Evolutionary conservation across 2,797 vertebrate species (phyloP).

Genomic region (Gymnoscopelus microlampas): DNA sequence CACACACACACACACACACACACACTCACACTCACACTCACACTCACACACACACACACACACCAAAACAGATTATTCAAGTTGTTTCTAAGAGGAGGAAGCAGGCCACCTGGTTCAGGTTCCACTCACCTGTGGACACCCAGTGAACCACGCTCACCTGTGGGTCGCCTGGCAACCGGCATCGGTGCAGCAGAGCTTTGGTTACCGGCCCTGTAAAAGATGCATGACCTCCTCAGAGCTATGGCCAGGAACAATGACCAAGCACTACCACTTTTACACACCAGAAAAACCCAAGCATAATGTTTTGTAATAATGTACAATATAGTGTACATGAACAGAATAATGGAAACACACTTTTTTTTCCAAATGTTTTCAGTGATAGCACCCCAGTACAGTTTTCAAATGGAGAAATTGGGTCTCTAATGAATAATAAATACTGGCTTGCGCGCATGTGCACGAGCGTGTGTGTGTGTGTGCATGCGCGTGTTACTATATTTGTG

Average conservation of each 20-base stretch:
- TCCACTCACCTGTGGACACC: slow-evolving; percentile 30
- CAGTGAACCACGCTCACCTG: slow-evolving; percentile 48
- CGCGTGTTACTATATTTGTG: too few relatives aligned
- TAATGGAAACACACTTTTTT: too few relatives aligned
- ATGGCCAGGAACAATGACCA: slow-evolving; percentile 66
- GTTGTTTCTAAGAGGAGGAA: slow-evolving; percentile 67
- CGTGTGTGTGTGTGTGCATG: background rate
- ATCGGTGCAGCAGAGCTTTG: slow-evolving; percentile 80
- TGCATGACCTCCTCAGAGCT: slow-evolving; percentile 78
- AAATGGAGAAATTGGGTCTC: too few relatives aligned
- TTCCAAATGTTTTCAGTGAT: too few relatives aligned
- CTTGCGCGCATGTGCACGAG: background rate
- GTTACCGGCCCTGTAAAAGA: slow-evolving; percentile 90
- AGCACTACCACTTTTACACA: slow-evolving; percentile 37
- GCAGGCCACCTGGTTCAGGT: slow-evolving; percentile 57
- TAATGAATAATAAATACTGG: too few relatives aligned
- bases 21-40: too few relatives aligned
- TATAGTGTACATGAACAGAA: too few relatives aligned
- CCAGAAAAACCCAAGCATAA: slow-evolving; percentile 16
- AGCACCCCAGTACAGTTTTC: too few relatives aligned
- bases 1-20: too few relatives aligned
- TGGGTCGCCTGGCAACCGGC: slow-evolving; percentile 84
- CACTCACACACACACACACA: too few relatives aligned
- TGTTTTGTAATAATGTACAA: too few relatives aligned
- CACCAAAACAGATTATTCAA: background rate